phyloP scores from a whole-genome alignment of 2,888 invertebrate genomes.

The Pseudoips prasinana region DNA sequence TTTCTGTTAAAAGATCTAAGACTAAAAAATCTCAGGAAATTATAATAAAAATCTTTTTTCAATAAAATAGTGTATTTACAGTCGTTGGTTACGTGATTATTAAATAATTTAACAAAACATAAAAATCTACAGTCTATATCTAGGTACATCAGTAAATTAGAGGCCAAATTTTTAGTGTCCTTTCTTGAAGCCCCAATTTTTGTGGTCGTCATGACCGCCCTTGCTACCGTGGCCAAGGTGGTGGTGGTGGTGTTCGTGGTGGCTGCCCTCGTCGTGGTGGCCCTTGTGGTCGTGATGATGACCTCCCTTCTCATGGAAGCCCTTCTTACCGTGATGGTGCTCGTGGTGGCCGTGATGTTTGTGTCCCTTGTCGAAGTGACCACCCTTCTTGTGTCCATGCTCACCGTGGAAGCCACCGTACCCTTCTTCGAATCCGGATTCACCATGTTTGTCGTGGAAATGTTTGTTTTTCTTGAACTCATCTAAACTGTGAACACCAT shows the following conservation, averaged over 20 bases:
- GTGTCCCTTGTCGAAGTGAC: slow-evolving; percentile 89
- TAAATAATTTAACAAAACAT: slow-evolving; percentile 9
- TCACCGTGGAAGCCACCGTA: slow-evolving; percentile 89
- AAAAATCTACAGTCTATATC: slow-evolving; percentile 19
- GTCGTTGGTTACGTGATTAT: no score
- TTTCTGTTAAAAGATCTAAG: no score
- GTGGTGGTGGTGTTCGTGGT: slow-evolving; percentile 89
- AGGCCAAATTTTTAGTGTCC: slow-evolving; percentile 55
- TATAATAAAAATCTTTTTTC: no score
- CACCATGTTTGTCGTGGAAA: slow-evolving; percentile 92
- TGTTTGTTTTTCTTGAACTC: slow-evolving; percentile 93
- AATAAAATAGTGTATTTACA: no score
- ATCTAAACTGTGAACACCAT: slow-evolving; percentile 91
- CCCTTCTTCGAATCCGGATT: slow-evolving; percentile 88
- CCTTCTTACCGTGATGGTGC: slow-evolving; percentile 90
- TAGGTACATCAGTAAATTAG: slow-evolving; percentile 17
- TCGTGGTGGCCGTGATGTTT: slow-evolving; percentile 89
- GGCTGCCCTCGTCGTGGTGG: slow-evolving; percentile 89
- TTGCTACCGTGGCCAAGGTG: slow-evolving; percentile 89
- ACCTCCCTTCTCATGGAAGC: slow-evolving; percentile 89
- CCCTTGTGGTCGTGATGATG: slow-evolving; percentile 91
- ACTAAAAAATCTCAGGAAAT: no score
- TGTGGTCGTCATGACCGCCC: slow-evolving; percentile 89
- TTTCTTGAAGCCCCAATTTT: slow-evolving; percentile 88
- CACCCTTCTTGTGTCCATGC: slow-evolving; percentile 90